Percentiles rank a stretch among this genome's conserved stretches.
Evolutionary conservation across 2,113 vertebrate genomes (phyloP).

Genomic region (Passer domesticus): DNA sequence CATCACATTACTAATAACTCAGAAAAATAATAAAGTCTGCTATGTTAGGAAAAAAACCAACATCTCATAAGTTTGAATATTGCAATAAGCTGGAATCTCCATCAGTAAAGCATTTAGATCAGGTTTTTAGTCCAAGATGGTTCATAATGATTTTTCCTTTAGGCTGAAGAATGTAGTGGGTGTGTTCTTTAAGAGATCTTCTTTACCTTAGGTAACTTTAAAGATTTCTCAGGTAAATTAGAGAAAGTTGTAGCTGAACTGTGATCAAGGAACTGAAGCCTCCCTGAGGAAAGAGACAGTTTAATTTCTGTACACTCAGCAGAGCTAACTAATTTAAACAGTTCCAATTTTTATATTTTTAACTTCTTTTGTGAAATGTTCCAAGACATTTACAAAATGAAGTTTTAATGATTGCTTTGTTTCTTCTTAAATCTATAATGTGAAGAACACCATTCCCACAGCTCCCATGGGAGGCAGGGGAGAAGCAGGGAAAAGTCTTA

Average conservation of each 20-base stretch:
- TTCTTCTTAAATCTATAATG: background rate
- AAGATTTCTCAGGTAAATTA: background rate
- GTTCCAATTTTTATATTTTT: background rate
- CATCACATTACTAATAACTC: background rate
- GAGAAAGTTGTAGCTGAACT: background rate
- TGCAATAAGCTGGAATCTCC: background rate
- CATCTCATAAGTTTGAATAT: background rate
- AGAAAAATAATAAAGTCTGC: background rate
- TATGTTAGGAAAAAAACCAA: rapidly evolving
- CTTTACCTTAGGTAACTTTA: background rate
- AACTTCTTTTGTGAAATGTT: background rate
- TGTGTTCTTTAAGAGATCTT: background rate
- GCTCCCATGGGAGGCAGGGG: background rate
- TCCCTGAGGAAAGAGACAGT: background rate
- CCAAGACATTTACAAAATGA: background rate
- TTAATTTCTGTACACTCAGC: background rate
- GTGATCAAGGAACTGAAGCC: background rate
- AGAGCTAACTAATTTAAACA: background rate
- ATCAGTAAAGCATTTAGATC: background rate
- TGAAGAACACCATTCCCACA: background rate
- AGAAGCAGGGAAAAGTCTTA: background rate
- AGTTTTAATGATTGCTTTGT: background rate
- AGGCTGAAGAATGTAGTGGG: background rate
- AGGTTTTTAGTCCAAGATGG: background rate
- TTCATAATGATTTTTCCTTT: background rate